Base-by-base conservation (phyloP, 2,888 invertebrate species). In the Caenorhabditis drosophilae region DNA sequence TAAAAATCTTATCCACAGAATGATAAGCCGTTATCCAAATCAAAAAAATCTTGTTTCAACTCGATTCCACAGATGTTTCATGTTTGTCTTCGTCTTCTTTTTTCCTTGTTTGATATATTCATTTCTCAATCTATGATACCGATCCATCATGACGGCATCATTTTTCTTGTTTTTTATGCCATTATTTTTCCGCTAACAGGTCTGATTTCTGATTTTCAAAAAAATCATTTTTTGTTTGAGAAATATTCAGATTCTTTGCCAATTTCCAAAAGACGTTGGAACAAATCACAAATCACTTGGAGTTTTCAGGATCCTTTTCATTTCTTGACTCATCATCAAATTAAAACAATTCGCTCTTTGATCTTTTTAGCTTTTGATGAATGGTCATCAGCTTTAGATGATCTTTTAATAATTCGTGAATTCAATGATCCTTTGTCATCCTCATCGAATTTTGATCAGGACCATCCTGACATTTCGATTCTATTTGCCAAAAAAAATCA, bases 221-320 rank as follows among this genome's bases (percentile, higher is more conserved):
- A 9, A 12, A 9, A 9, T 31, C 7, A 31, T 9, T 9, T 31
- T 31, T 9, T 31, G 2, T 7, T 40, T 12, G 4, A 16, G 20
- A 40, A 40, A n/a, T n/a, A n/a, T n/a, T n/a, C n/a, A n/a, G n/a
- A n/a, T 20, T 40, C 40, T 42, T 40, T 25, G n/a, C 25, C 36
- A 36, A 4, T 49, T 20, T 34, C 51, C 22, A 42, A 52, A 3
- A 41, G 41, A 9, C 22, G 45, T 26, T 69, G 69, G 69, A 47
- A 27, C 6, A 66, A 62, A n/a, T 31, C 15, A 15, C 12, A 18
- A 6, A 45, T 75, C n/a, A 63, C 56, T 0, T 75, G 75, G 75
- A 45, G 27, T 12, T 59, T 75, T 23, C 23, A 45, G 1, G 75
- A 75, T 55, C 73, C 73, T 4, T 50, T 58, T 31, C n/a, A 40